Conservation (phyloP, 2,113 vertebrate species). For the Ariopsis seemanni region DNA sequence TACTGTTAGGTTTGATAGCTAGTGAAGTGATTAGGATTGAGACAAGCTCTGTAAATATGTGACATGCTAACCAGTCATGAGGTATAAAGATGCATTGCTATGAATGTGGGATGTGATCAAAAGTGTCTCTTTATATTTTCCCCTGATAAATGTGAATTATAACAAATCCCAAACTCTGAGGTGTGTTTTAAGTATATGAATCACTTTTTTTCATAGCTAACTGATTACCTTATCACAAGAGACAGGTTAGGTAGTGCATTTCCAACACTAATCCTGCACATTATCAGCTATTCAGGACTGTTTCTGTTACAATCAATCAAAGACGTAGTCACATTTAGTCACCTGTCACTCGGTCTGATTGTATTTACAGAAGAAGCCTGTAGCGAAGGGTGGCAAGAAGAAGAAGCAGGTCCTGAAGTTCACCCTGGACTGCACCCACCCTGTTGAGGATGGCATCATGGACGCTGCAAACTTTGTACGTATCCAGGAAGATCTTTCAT, state of each 20-base stretch:
- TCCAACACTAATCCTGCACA: neutral
- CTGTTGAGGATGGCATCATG: constrained; percentile 99
- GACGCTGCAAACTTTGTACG: constrained; percentile 97
- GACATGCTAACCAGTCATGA: neutral
- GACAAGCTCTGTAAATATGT: neutral
- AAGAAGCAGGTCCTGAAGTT: constrained; percentile 97
- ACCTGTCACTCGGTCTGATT: neutral
- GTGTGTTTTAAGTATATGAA: neutral
- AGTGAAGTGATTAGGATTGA: neutral
- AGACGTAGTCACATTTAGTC: neutral
- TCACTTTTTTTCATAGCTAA: neutral
- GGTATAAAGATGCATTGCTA: too few relatives aligned
- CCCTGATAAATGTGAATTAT: neutral
- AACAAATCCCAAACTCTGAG: neutral
- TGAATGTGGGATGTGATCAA: too few relatives aligned
- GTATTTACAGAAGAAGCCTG: constrained; percentile 82
- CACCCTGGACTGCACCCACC: constrained; percentile 96
- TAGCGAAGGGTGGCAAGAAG: constrained; percentile 89
- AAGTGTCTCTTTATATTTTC: too few relatives aligned
- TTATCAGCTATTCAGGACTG: neutral
- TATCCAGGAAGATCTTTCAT: neutral
- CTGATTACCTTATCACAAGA: neutral
- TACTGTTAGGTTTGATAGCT: neutral
- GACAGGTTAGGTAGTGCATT: neutral
- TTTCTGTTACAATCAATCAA: neutral